Evolutionary conservation across 2,113 vertebrate genomes (phyloP).

Genomic region (Monopterus albus): DNA sequence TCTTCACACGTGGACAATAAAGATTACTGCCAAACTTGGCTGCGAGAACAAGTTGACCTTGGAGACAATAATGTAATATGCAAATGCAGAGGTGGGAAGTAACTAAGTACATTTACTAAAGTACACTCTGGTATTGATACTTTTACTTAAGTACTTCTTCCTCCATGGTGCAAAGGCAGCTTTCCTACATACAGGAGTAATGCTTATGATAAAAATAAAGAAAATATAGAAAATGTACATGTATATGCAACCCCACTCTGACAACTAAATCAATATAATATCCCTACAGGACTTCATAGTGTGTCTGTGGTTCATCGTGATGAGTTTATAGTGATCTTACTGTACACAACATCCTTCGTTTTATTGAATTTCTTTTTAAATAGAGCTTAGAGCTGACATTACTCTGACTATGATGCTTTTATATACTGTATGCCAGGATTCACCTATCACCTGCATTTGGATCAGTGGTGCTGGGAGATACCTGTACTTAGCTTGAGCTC

Average conservation of each 20-base stretch:
- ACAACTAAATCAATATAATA: slow-evolving; percentile 53
- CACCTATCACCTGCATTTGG: not conserved
- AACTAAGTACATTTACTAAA: too few species aligned
- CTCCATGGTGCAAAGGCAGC: not conserved
- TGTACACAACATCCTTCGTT: slow-evolving; percentile 29
- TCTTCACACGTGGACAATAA: slow-evolving; percentile 21
- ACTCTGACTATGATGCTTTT: not conserved
- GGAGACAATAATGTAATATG: not conserved
- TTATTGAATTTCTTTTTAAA: slow-evolving; percentile 35
- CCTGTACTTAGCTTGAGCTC: not conserved
- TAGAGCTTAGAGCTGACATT: slow-evolving; percentile 2
- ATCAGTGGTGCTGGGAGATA: not conserved
- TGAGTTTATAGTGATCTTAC: slow-evolving; percentile 39
- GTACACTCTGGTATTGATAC: too few species aligned
- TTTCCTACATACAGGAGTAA: not conserved
- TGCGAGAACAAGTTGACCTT: slow-evolving; percentile 18
- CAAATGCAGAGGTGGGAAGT: too few species aligned
- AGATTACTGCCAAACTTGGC: slow-evolving; percentile 7
- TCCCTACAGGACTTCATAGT: slow-evolving; percentile 26
- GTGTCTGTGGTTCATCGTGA: slow-evolving; percentile 19
- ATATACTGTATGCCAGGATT: not conserved
- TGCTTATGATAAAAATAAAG: slow-evolving; percentile 21
- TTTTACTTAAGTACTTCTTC: too few species aligned
- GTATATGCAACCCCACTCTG: slow-evolving; percentile 2
- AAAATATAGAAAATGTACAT: too few species aligned